Evolutionary conservation across 2,113 vertebrate species (phyloP).

Genomic region (Periophthalmodon schlosseri): DNA sequence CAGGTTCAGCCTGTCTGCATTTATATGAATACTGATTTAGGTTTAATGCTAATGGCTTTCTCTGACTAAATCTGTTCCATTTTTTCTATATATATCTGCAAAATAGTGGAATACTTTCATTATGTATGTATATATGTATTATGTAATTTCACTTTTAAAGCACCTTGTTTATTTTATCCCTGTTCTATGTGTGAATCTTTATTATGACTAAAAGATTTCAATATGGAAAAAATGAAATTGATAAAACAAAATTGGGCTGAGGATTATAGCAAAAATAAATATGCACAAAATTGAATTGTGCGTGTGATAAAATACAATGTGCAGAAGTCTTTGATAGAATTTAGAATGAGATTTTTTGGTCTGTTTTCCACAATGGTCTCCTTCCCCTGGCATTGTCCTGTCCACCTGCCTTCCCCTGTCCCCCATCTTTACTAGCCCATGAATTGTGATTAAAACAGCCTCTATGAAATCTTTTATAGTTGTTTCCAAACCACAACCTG

Average conservation of each 20-base stretch:
- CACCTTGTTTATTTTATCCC: not conserved
- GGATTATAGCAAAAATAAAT: not conserved
- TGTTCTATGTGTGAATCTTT: not conserved
- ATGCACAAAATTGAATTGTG: not conserved
- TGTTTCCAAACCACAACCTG: slow-evolving; percentile 49
- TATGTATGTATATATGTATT: no score
- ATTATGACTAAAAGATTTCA: not conserved
- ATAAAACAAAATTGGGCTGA: not conserved
- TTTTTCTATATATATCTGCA: not conserved
- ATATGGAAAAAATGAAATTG: not conserved
- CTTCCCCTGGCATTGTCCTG: slow-evolving; percentile 36
- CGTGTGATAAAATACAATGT: not conserved
- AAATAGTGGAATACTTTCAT: no score
- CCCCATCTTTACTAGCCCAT: slow-evolving; percentile 66
- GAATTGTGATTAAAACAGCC: slow-evolving; percentile 73
- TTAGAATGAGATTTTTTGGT: slow-evolving; percentile 8
- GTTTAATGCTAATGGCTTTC: not conserved
- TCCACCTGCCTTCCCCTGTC: slow-evolving; percentile 47
- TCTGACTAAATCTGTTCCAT: not conserved
- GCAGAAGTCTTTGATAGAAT: not conserved
- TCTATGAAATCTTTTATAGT: slow-evolving; percentile 65
- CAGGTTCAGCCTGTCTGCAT: not conserved
- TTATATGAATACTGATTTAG: not conserved
- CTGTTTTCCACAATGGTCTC: slow-evolving; percentile 13
- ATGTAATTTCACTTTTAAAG: not conserved